Evolutionary conservation across 1,140 invertebrate species (phyloP).

Genomic region (Drosophila punjabiensis): DNA sequence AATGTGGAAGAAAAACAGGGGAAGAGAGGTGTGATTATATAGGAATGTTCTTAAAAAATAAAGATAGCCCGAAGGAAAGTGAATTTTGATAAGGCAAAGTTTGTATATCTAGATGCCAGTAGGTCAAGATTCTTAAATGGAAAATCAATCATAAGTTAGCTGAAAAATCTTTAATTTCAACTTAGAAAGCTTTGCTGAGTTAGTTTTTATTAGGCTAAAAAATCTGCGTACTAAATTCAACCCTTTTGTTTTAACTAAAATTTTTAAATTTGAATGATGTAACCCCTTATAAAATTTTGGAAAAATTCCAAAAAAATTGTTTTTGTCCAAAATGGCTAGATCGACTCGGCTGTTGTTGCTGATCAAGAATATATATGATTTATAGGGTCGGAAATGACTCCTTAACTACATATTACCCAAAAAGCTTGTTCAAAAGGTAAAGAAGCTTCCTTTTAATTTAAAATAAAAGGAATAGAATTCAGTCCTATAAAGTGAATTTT

Average conservation of each 20-base stretch:
- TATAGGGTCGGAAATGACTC: background rate
- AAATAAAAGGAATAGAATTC: background rate
- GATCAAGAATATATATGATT: constrained; percentile 1
- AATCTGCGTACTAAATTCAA: background rate
- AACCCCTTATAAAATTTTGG: background rate
- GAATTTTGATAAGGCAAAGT: too few species aligned
- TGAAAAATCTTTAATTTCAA: too few species aligned
- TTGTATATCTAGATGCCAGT: too few species aligned
- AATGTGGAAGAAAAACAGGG: background rate
- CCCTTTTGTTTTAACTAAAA: background rate
- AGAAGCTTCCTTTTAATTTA: background rate
- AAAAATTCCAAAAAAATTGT: background rate
- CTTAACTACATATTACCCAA: background rate
- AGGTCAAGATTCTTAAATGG: too few species aligned
- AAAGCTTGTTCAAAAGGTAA: background rate
- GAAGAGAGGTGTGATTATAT: background rate
- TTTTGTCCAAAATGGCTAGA: background rate
- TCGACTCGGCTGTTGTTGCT: background rate
- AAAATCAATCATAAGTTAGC: too few species aligned
- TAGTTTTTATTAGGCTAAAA: background rate
- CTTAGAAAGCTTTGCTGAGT: too few species aligned
- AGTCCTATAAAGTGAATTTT: background rate
- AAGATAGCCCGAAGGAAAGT: background rate
- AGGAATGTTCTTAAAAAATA: background rate
- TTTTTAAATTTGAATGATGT: background rate